Evolutionary conservation across 2,113 vertebrate genomes (phyloP).

Genomic region (Paraplagusia blochii): DNA sequence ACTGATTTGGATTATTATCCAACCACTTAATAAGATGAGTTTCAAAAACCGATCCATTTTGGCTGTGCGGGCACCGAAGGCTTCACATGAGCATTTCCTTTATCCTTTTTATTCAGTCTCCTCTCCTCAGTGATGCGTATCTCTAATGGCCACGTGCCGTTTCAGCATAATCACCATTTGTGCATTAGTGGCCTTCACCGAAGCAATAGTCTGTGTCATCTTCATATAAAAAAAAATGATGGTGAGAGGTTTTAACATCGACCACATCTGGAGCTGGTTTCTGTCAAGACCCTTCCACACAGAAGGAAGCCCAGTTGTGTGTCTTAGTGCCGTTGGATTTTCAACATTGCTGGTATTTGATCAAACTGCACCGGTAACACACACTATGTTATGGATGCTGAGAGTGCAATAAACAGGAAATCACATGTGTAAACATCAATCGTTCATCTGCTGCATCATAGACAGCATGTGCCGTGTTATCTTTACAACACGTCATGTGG

Average conservation of each 20-base stretch:
- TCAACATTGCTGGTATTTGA: no score
- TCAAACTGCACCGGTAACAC: no score
- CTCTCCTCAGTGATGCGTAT: conserved; percentile 40
- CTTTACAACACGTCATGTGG: no score
- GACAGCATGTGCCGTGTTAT: no score
- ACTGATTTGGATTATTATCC: conserved; percentile 43
- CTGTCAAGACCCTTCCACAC: conserved; percentile 6
- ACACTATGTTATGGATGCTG: no score
- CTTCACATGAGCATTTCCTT: conserved; percentile 24
- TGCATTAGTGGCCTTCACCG: conserved; percentile 25
- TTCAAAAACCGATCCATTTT: conserved; percentile 53
- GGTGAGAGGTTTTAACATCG: conserved; percentile 16
- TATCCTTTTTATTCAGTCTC: conserved; percentile 56
- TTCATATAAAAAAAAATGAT: conserved; percentile 43
- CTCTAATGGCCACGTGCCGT: conserved; percentile 28
- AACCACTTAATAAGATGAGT: conserved; percentile 35
- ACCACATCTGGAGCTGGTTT: conserved; percentile 16
- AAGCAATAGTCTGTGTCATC: conserved; percentile 41
- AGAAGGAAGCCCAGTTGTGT: conserved; percentile 17
- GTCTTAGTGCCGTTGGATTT: neutral
- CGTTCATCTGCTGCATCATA: no score
- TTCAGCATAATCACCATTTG: conserved; percentile 39
- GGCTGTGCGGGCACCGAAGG: conserved; percentile 34
- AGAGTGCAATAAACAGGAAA: no score
- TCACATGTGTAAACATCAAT: no score